Conservation (phyloP, 2,797 vertebrate genomes). For the Capromys pilorides region DNA sequence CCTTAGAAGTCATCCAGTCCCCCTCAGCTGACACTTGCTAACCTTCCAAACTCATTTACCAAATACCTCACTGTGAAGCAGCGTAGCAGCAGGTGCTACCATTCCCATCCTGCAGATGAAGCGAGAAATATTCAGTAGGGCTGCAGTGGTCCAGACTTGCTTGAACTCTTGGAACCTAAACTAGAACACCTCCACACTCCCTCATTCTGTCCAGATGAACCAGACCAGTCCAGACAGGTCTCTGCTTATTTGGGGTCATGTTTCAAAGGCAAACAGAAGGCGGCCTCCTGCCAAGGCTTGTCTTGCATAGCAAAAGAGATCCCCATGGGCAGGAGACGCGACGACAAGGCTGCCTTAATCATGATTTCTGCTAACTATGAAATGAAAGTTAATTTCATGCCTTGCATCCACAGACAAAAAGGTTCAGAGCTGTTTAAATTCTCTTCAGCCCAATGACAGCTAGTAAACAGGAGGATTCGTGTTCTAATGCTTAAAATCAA, state of each 20-base stretch:
- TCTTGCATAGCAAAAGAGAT: constrained; percentile 61
- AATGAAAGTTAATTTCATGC: constrained; percentile 81
- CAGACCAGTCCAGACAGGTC: constrained; percentile 7
- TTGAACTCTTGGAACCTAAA: background rate
- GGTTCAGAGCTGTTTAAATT: constrained; percentile 78
- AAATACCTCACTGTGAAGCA: background rate
- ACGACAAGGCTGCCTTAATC: constrained; percentile 65
- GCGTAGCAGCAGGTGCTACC: background rate
- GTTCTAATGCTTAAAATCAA: constrained; percentile 76
- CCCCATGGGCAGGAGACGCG: constrained; percentile 55
- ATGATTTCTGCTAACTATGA: constrained; percentile 76
- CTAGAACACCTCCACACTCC: background rate
- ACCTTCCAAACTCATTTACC: background rate
- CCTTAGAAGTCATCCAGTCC: background rate
- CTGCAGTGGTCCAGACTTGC: background rate
- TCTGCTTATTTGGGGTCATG: background rate
- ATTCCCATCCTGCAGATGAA: constrained; percentile 29
- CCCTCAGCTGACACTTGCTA: background rate
- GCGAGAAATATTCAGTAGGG: background rate
- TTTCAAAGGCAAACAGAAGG: constrained; percentile 29
- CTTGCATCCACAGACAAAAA: constrained; percentile 77
- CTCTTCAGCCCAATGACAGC: constrained; percentile 79
- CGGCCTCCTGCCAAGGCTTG: constrained; percentile 26
- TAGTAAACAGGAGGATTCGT: constrained; percentile 74
- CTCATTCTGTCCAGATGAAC: constrained; percentile 23